Base-by-base conservation (phyloP, 2,113 vertebrate species). In the Perca flavescens region DNA sequence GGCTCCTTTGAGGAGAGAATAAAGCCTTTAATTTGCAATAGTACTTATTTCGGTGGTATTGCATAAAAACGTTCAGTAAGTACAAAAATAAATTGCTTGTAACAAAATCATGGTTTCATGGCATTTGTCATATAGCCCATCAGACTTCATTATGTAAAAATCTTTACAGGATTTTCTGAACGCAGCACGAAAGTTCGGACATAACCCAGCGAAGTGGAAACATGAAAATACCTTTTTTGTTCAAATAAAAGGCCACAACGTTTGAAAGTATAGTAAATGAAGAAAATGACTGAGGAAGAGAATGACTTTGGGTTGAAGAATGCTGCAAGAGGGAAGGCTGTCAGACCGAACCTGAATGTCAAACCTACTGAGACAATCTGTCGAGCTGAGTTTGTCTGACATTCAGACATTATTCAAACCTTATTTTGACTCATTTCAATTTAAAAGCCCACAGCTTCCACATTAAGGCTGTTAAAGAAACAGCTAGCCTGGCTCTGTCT, bases 61-160 rank as follows among this genome's bases (percentile, higher is more conserved):
- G 90, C 88, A 91, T 91, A 94, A 91, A 92, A 94, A 89, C 16
- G 15, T 82, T 91, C 62, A 61, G 79, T 57, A 91, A 88, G 89
- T 93, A 94, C 73, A 95, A 95, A 94, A 95, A 95, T 94, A 95
- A 93, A 93, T 90, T 73, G 85, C 89, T 94, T 69, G 87, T 90
- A 93, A 94, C 85, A 94, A 93, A 94, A 94, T 91, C 78, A 92
- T 91, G 88, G 79, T 90, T 88, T 91, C 61, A 93, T 93, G 92
- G 86, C 87, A 83, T 91, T 90, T 81, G 69, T 84, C 67, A 74
- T 78, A 90, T 11, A 90, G 90, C 82, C 80, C 56, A 14, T 77
- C 68, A 69, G 81, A 86, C 78, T 79, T 88, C 5, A 54, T 84
- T 82, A 77, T 86, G 90, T 93, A 90, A 84, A 93, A 89, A 88